phyloP scores from a whole-genome alignment of 2,888 invertebrate species.

The Pollenia amentaria region DNA sequence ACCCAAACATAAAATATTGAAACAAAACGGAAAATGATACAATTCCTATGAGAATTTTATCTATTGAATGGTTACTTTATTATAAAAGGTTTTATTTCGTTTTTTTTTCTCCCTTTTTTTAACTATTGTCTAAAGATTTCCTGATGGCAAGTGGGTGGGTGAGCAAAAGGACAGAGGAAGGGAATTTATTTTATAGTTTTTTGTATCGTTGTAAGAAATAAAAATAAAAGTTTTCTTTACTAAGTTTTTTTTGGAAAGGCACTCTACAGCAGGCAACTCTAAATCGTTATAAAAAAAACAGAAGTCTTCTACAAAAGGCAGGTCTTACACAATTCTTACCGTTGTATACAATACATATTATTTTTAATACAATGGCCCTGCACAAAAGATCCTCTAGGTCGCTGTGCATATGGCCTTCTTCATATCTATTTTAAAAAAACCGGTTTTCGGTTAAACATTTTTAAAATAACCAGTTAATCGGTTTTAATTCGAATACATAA shows the following conservation, averaged over 20 bases:
- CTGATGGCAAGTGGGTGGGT: constrained; percentile 23
- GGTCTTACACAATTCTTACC: too few relatives aligned
- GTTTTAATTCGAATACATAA: too few relatives aligned
- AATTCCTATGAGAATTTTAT: constrained; percentile 70
- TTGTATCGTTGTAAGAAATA: constrained; percentile 6
- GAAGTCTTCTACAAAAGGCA: too few relatives aligned
- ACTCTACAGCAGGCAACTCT: constrained; percentile 2
- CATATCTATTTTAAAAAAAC: too few relatives aligned
- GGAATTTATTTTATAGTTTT: constrained; percentile 33
- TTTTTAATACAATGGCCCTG: too few relatives aligned
- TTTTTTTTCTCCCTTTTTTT: constrained; percentile 5
- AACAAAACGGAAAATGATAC: constrained; percentile 55
- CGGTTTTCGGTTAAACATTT: too few relatives aligned
- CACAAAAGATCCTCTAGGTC: too few relatives aligned
- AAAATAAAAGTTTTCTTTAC: constrained; percentile 47
- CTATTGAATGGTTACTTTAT: constrained; percentile 62
- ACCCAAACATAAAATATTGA: constrained; percentile 51
- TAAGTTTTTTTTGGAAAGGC: background rate
- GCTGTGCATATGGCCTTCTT: too few relatives aligned
- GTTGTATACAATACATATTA: too few relatives aligned
- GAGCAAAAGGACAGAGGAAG: background rate
- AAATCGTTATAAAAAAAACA: too few relatives aligned
- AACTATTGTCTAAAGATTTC: constrained; percentile 46
- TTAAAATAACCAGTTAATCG: too few relatives aligned
- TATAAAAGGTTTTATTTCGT: constrained; percentile 49